phyloP scores from a whole-genome alignment of 2,113 vertebrate genomes.

The Crotalus horridus region DNA sequence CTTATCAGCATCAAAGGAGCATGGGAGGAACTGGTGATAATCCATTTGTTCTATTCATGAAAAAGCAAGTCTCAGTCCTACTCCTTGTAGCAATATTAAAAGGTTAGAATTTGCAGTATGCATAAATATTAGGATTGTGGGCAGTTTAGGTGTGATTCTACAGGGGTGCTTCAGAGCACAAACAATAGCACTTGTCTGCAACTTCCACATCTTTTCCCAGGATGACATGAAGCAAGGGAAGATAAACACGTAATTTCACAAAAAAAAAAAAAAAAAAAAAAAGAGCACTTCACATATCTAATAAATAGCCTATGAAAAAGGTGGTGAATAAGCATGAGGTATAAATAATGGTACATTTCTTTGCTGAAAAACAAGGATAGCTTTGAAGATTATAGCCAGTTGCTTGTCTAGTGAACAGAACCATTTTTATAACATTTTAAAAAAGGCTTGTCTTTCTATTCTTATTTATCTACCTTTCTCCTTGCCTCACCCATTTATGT shows the following conservation, averaged over 20 bases:
- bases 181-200: not conserved
- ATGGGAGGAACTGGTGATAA: not conserved
- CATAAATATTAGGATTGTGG: not conserved
- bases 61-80: not conserved
- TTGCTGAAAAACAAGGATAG: not conserved
- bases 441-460: not conserved
- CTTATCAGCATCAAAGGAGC: not conserved
- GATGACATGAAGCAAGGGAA: not conserved
- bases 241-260: not conserved
- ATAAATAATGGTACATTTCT: not conserved
- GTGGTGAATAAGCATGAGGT: not conserved
- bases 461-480: not conserved
- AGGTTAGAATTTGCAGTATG: not conserved
- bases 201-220: not conserved
- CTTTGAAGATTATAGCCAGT: not conserved
- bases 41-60: not conserved
- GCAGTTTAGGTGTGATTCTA: not conserved
- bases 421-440: not conserved
- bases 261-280: not conserved
- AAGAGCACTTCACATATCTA: not conserved
- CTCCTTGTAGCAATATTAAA: not conserved
- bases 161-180: not conserved
- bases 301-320: not conserved
- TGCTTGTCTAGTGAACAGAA: not conserved
- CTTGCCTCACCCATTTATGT: not conserved